Evolutionary conservation across 2,888 invertebrate genomes (phyloP).

Genomic region (Polia nebulosa): DNA sequence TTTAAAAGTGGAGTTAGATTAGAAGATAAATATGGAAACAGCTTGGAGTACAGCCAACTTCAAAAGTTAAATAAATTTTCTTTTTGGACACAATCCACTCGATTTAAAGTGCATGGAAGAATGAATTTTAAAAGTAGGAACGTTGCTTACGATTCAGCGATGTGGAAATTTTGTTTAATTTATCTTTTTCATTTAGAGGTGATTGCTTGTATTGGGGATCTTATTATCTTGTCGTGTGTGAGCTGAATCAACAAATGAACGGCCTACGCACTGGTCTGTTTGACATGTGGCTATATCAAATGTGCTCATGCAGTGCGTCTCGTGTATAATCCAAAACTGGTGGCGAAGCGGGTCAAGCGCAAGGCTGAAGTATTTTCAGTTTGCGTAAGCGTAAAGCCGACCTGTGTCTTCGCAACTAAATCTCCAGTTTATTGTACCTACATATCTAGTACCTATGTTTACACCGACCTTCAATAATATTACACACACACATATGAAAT

Average conservation of each 20-base stretch:
- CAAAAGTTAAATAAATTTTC: constrained; percentile 74
- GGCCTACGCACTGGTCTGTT: constrained; percentile 25
- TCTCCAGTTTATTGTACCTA: constrained; percentile 27
- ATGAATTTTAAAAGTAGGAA: constrained; percentile 35
- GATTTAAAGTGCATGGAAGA: constrained; percentile 48
- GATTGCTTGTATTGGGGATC: constrained; percentile 8
- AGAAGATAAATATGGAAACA: constrained; percentile 79
- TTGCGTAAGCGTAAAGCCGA: constrained; percentile 58
- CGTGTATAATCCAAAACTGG: constrained; percentile 53
- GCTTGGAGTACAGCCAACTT: constrained; percentile 82
- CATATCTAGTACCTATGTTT: not conserved
- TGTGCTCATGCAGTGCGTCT: constrained; percentile 26
- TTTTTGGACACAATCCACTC: constrained; percentile 71
- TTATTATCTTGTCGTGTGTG: constrained; percentile 27
- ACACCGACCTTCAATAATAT: constrained; percentile 19
- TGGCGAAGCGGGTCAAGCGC: constrained; percentile 75
- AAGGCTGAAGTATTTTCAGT: constrained; percentile 76
- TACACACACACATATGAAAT: not conserved
- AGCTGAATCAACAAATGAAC: constrained; percentile 30
- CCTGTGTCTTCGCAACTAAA: constrained; percentile 53
- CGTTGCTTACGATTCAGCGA: not conserved
- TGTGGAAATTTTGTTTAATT: constrained; percentile 5
- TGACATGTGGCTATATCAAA: constrained; percentile 35
- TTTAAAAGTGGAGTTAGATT: constrained; percentile 68
- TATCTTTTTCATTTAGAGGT: constrained; percentile 16